A percentile compares a stretch with the other conserved stretches of the same genome.
phyloP scores from a whole-genome alignment of 2,888 invertebrate genomes.

The Lacanobia oleracea region DNA sequence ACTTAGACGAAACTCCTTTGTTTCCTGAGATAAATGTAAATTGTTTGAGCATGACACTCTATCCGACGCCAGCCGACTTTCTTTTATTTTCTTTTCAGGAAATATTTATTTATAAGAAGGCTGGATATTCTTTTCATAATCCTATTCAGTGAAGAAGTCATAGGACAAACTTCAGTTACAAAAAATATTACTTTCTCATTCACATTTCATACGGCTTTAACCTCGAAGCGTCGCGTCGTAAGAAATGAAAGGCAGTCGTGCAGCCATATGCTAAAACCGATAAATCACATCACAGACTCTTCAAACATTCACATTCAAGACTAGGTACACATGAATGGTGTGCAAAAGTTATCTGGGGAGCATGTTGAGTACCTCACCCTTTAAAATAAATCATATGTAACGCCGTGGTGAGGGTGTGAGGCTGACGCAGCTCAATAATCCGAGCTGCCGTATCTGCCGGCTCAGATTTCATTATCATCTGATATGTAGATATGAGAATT shows the following conservation, averaged over 20 bases:
- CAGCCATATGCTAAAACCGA: conserved; percentile 49
- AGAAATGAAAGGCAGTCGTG: conserved; percentile 40
- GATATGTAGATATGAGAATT: conserved; percentile 66
- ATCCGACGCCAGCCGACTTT: conserved; percentile 14
- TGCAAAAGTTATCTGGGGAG: conserved; percentile 74
- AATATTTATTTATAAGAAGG: conserved; percentile 33
- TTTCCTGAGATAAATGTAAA: conserved; percentile 46
- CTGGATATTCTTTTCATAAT: conserved; percentile 40
- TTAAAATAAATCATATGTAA: conserved; percentile 78
- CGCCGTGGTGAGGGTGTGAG: conserved; percentile 72
- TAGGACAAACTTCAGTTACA: conserved; percentile 39
- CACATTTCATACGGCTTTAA: conserved; percentile 38
- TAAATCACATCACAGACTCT: conserved; percentile 62
- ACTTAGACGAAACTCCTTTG: conserved; percentile 37
- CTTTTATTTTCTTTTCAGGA: conserved; percentile 36
- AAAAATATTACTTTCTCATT: conserved; percentile 41
- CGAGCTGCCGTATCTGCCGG: conserved; percentile 60
- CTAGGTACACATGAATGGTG: conserved; percentile 67
- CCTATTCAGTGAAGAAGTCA: conserved; percentile 39
- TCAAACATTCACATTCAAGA: conserved; percentile 62
- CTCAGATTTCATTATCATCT: conserved; percentile 77
- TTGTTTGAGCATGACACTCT: conserved; percentile 28
- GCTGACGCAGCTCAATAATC: conserved; percentile 72
- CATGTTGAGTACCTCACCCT: conserved; percentile 72
- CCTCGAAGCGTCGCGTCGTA: conserved; percentile 22